Base-by-base conservation (phyloP, 1,140 invertebrate genomes). In the Nautilus pompilius region DNA sequence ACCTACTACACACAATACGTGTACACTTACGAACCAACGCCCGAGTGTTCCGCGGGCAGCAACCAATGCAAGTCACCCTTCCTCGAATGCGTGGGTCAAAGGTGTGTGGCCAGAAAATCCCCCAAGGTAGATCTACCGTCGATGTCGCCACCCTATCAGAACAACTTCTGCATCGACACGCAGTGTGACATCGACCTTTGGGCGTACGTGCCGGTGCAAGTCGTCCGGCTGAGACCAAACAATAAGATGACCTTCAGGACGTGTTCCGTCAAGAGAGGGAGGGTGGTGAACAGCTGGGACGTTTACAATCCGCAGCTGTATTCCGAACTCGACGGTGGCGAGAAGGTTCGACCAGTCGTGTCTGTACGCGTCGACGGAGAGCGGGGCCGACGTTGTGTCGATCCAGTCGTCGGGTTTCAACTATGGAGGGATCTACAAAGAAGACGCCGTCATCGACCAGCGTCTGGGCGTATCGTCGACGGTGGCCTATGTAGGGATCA, bases 391-490 rank as follows among this genome's bases (percentile, higher is more conserved):
- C 24, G 24, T 15, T 26, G 10, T 26, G 20, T 10, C 10, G 28
- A 60, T 79, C 24, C 67, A 70, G 46, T 74, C 75, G 22, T 62
- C 63, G 28, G 76, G 76, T 10, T 48, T 77, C n/a, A 76, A 76
- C 57, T 79, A 79, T 51, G 68, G 73, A 20, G 77, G 77, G 26
- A 57, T 34, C n/a, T 79, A 79, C 57, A 76, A 74, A 53, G 77
- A 77, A 46, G 72, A 73, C n/a, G 68, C 77, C 26, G 73, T 79
- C 48, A 62, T 77, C 10, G 77, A 79, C 36, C 69, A 66, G 45
- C 60, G 77, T 24, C 62, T 74, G 41, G 72, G 75, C 17, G 68
- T 74, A 2, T 73, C 75, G 0, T 62, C 71, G 13, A 60, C 70
- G 26, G 76, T 73, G 10, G 70, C 74, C 20, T 77, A 74, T 54